These are phyloP conservation scores for Anastrepha obliqua DNA, from an alignment of 1,140 invertebrate genomes.

Conservation along the genomic window DNA sequence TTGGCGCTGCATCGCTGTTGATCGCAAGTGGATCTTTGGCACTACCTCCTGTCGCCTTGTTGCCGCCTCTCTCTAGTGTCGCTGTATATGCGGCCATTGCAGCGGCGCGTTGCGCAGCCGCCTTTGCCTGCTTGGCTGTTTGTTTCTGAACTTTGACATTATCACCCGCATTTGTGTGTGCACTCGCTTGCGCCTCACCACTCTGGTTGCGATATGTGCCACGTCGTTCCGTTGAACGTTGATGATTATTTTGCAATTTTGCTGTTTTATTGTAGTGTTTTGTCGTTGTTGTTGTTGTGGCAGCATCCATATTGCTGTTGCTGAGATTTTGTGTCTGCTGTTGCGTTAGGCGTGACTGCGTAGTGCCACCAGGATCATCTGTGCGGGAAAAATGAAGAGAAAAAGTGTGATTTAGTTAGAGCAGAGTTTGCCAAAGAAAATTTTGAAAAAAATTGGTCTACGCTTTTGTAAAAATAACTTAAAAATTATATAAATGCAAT, in stretches of 20 bases:
- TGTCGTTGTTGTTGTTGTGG: constrained; percentile 59
- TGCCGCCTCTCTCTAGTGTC: constrained; percentile 40
- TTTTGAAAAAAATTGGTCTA: too few relatives aligned
- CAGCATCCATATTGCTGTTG: constrained; percentile 72
- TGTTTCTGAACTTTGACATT: constrained; percentile 61
- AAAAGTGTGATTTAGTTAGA: too few relatives aligned
- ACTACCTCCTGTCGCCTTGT: neutral
- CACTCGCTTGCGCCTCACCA: neutral
- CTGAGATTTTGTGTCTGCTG: constrained; percentile 52
- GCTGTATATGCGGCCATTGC: neutral
- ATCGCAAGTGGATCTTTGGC: constrained; percentile 50
- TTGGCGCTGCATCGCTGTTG: neutral
- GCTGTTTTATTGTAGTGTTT: constrained; percentile 57
- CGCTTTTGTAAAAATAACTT: too few relatives aligned
- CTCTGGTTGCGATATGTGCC: constrained; percentile 46
- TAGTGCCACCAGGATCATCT: constrained; percentile 68
- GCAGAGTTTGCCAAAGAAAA: too few relatives aligned
- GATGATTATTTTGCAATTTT: constrained; percentile 56
- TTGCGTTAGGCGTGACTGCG: constrained; percentile 62
- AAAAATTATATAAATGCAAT: too few relatives aligned
- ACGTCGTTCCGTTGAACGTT: constrained; percentile 54
- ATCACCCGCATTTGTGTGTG: neutral
- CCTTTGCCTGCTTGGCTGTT: constrained; percentile 60
- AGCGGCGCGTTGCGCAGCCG: constrained; percentile 51
- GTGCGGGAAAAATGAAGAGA: neutral